Base-by-base conservation (phyloP, 1,140 invertebrate genomes). In the Homarus americanus region DNA sequence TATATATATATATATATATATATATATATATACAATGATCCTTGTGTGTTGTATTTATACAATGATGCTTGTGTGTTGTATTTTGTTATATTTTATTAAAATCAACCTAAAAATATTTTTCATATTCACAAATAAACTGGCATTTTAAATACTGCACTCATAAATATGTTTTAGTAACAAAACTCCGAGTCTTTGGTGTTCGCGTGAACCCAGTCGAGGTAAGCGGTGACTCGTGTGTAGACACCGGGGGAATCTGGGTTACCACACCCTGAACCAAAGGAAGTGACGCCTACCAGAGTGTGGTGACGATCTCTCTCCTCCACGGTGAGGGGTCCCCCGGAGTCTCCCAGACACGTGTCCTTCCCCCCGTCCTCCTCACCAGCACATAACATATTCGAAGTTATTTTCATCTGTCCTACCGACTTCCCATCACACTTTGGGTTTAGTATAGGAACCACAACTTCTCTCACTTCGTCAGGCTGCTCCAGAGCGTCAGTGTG, bases 331-430 rank as follows among this genome's bases (percentile, higher is more conserved):
- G 92, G 92, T 28, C 93, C 93, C 24, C 93, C 93, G 36, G 92
- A 93, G 85, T 93, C 93, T 32, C 93, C 96, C 94, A 96, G 96
- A 93, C 97, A 97, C 0, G 97, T 96, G 94, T 97, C 97, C 92
- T 96, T 97, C 82, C 95, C 95, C 32, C 97, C 97, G 63, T 97
- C 95, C 7, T 95, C 94, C 93, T 96, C 96, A 5, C 97, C 97
- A 12, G 97, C 97, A 93, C 97, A 98, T 44, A 98, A 89, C 97
- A 98, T 98, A 93, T 97, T 53, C 7, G 36, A 44, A 15, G 40
- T 32, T 32, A 24, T 17, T 44, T 40, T 17, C 24, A 76, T 66
- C 38, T 7, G 12, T 34, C 53, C 63, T 24, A 58, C 7, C 20
- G 12, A 24, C 20, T 58, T 58, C 24, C 53, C 53, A 15, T 58